These are phyloP conservation scores for Dipodomys merriami DNA, from an alignment of 2,113 vertebrate species.

Conservation along the genomic window DNA sequence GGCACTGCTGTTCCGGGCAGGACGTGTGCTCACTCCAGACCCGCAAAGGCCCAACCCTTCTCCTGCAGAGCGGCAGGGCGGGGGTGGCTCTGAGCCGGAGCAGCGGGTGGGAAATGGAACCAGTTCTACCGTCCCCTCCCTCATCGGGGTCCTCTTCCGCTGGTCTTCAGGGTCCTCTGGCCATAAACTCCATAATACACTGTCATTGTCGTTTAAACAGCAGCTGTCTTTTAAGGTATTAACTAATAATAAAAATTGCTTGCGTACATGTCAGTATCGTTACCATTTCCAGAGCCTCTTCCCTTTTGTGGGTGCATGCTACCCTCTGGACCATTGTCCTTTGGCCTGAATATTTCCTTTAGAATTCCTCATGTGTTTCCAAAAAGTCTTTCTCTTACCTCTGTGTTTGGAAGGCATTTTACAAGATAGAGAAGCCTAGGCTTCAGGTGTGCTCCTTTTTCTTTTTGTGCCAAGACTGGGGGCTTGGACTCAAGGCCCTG, in stretches of 20 bases:
- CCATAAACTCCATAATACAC: background rate
- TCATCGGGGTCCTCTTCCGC: accelerated
- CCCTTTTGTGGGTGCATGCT: background rate
- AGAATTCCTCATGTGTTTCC: background rate
- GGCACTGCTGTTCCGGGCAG: background rate
- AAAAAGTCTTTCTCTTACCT: background rate
- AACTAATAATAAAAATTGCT: too few species aligned
- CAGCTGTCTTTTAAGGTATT: background rate
- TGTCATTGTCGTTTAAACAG: background rate
- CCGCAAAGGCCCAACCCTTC: accelerated
- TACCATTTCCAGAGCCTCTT: background rate
- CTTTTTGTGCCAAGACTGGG: too few species aligned
- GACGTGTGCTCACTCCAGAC: accelerated
- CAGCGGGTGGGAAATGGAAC: background rate
- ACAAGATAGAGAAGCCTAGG: too few species aligned
- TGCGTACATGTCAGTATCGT: too few species aligned
- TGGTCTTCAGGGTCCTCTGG: accelerated
- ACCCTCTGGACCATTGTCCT: background rate
- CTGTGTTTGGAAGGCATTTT: too few species aligned
- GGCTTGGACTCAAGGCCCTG: too few species aligned
- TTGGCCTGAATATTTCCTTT: background rate
- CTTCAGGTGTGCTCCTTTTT: too few species aligned
- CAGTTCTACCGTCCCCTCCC: accelerated
- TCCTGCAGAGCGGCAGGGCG: background rate
- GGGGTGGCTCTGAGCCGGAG: background rate